These are phyloP conservation scores for Chrysogorgia sp. DNA, from an alignment of 92 coral and sea anemone species.

Conservation along the genomic window DNA sequence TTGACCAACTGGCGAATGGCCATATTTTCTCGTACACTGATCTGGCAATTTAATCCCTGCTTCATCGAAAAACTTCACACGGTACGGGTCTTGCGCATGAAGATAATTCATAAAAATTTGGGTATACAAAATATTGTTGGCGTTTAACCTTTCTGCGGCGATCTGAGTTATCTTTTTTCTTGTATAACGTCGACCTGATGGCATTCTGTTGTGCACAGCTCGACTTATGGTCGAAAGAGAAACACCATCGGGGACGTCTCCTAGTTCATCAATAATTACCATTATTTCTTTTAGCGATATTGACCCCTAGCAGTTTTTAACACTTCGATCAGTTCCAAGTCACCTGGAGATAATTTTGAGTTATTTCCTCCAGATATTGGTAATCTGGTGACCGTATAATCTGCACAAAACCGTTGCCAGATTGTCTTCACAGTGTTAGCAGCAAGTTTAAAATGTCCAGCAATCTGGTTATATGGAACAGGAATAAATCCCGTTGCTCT, in stretches of 20 bases:
- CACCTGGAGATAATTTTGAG: slow-evolving; percentile 35
- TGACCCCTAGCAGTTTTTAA: slow-evolving; percentile 22
- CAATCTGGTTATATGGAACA: slow-evolving; percentile 21
- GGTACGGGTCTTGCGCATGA: slow-evolving; percentile 45
- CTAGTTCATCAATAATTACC: slow-evolving; percentile 32
- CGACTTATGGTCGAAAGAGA: slow-evolving; percentile 38
- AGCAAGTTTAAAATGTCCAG: slow-evolving; percentile 37
- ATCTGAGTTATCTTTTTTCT: slow-evolving; percentile 51
- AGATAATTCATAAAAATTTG: slow-evolving; percentile 64
- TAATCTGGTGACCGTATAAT: slow-evolving; percentile 12
- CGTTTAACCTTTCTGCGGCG: slow-evolving; percentile 45
- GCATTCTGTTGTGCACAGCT: slow-evolving; percentile 48
- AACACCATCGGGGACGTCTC: slow-evolving; percentile 33
- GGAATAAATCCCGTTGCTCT: slow-evolving; percentile 16
- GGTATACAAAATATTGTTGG: slow-evolving; percentile 52
- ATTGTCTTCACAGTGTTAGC: slow-evolving; percentile 51
- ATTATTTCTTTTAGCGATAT: slow-evolving; percentile 46
- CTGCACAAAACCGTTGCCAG: slow-evolving; percentile 48
- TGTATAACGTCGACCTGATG: slow-evolving; percentile 51
- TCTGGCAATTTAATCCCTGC: slow-evolving; percentile 56
- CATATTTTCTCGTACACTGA: slow-evolving; percentile 42
- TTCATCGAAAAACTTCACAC: slow-evolving; percentile 59
- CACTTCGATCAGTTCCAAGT: slow-evolving; percentile 49
- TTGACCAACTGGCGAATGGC: slow-evolving; percentile 51
- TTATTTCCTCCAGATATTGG: slow-evolving; percentile 39